These are phyloP conservation scores for Oenanthe oenanthe DNA, from an alignment of 2,113 vertebrate species.

Conservation along the genomic window DNA sequence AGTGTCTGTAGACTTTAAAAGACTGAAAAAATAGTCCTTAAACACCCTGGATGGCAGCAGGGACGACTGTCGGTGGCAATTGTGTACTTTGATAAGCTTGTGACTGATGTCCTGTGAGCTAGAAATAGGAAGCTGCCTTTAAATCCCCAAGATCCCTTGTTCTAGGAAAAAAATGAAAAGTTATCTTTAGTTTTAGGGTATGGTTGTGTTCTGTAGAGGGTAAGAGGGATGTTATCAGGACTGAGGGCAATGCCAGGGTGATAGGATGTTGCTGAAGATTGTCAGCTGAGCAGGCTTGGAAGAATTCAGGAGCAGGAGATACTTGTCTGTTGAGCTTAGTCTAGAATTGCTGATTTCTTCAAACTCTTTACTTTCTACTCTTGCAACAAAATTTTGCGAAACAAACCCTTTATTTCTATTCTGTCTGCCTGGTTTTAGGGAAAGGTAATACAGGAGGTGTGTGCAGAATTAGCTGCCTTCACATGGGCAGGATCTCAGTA, in stretches of 20 bases:
- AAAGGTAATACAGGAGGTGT: neutral
- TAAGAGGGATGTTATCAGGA: neutral
- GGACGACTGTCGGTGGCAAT: neutral
- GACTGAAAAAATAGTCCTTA: neutral
- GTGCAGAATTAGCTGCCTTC: neutral
- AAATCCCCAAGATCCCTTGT: neutral
- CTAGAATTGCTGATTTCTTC: neutral
- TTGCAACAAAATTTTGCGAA: neutral
- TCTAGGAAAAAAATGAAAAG: neutral
- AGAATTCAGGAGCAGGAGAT: neutral
- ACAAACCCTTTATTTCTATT: neutral
- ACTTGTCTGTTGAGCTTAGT: neutral
- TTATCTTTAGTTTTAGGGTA: neutral
- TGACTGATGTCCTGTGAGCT: constrained; percentile 21
- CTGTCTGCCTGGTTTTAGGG: neutral
- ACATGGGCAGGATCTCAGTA: rapidly evolving
- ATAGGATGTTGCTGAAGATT: neutral
- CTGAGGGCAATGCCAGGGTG: neutral
- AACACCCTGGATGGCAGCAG: neutral
- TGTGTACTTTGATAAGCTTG: neutral
- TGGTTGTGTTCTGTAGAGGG: neutral
- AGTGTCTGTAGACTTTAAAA: neutral
- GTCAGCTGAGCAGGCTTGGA: neutral
- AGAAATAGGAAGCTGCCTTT: neutral
- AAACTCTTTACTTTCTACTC: neutral